Conservation (phyloP, 2,797 vertebrate genomes). For the Lophotriccus pileatus region DNA sequence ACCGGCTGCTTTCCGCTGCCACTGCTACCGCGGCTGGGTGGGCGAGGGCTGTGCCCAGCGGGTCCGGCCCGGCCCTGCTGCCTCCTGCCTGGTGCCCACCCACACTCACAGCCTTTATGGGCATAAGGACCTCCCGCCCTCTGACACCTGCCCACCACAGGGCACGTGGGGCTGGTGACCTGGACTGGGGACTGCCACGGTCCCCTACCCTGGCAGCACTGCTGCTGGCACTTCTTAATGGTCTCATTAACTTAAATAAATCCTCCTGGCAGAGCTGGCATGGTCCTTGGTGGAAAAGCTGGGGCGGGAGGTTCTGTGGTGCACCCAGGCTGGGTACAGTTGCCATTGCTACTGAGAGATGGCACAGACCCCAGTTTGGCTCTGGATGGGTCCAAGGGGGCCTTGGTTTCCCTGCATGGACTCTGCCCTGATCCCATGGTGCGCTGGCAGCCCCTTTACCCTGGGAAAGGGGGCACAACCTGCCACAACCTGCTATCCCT, state of each 20-base stretch:
- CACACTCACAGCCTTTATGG: fast-evolving
- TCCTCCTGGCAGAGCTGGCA: not conserved
- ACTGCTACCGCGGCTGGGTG: slow-evolving; percentile 82
- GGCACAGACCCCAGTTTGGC: not conserved
- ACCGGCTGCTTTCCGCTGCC: slow-evolving; percentile 70
- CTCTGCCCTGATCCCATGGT: not conserved
- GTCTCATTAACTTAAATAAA: slow-evolving; percentile 38
- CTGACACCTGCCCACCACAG: not conserved
- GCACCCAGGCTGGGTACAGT: no score
- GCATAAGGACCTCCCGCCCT: not conserved
- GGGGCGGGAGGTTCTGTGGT: not conserved
- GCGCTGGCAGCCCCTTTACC: not conserved
- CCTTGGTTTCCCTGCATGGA: not conserved
- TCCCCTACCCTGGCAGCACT: not conserved
- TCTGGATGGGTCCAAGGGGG: fast-evolving
- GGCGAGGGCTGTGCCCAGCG: slow-evolving; percentile 73
- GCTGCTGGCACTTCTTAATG: not conserved
- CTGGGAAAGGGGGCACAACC: not conserved
- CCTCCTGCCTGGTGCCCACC: not conserved
- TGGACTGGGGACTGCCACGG: fast-evolving
- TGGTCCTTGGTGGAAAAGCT: not conserved
- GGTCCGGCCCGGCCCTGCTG: not conserved
- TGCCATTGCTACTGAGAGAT: not conserved
- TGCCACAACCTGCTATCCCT: not conserved
- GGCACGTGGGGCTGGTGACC: not conserved